Percentiles rank a stretch among this genome's conserved stretches.
Conservation (phyloP, 2,888 invertebrate genomes). For the Siphonodentalium dalli region DNA sequence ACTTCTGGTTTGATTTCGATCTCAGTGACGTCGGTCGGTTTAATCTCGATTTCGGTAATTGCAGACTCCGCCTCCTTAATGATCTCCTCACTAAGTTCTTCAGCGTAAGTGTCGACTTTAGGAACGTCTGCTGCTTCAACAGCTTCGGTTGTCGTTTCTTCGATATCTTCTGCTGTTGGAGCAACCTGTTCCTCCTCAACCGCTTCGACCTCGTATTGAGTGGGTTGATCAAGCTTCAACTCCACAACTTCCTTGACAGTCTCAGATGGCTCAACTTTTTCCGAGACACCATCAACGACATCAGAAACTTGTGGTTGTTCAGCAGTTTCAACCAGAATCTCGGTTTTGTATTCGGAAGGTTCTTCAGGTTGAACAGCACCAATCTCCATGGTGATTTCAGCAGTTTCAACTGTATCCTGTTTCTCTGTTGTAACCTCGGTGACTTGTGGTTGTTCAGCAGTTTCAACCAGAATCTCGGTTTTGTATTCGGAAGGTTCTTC, state of each 20-base stretch:
- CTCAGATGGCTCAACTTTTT: constrained; percentile 23
- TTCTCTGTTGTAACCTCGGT: constrained; percentile 1
- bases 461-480: constrained; percentile 3
- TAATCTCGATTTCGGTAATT: too few relatives aligned
- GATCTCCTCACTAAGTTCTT: constrained; percentile 20
- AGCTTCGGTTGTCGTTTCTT: constrained; percentile 28
- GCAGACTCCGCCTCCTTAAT: constrained; percentile 17
- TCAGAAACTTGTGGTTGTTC: constrained; percentile 24
- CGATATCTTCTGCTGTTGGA: constrained; percentile 30
- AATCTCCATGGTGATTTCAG: constrained; percentile 16
- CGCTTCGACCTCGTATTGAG: constrained; percentile 4
- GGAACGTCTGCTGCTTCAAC: constrained; percentile 26
- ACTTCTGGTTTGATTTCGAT: constrained; percentile 3
- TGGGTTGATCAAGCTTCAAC: too few relatives aligned
- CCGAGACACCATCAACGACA: constrained; percentile 20
- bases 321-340: constrained; percentile 35
- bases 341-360: constrained; percentile 28
- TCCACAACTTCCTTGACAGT: constrained; percentile 27
- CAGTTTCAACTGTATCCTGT: constrained; percentile 17
- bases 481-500: constrained; percentile 1
- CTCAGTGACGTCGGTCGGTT: constrained; percentile 1
- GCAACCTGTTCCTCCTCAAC: constrained; percentile 26
- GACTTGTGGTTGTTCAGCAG: constrained; percentile 12
- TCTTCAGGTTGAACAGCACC: constrained; percentile 2
- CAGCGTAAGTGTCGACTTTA: constrained; percentile 20